A percentile compares a stretch with the other conserved stretches of the same genome.
phyloP scores from a whole-genome alignment of 2,113 vertebrate genomes.

The Pachypanchax playfairii region DNA sequence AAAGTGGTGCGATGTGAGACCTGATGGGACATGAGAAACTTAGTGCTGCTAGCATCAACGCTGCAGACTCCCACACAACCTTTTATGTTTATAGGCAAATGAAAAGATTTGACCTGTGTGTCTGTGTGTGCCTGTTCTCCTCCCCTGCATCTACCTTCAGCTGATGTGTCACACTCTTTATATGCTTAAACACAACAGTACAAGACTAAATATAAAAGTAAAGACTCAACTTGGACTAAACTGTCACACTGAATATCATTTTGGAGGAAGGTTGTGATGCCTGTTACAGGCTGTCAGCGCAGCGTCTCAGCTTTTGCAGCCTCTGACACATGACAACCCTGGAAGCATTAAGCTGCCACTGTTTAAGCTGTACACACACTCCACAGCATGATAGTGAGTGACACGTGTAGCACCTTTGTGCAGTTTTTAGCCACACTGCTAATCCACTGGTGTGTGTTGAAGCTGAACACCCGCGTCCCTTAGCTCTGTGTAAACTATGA shows the following conservation, averaged over 20 bases:
- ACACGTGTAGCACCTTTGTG: constrained; percentile 11
- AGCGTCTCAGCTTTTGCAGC: background rate
- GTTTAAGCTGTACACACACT: constrained; percentile 19
- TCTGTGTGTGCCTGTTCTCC: too few relatives aligned
- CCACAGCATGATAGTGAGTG: constrained; percentile 13
- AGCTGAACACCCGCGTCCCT: constrained; percentile 20
- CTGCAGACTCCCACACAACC: background rate
- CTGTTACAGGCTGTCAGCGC: background rate
- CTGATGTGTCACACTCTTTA: background rate
- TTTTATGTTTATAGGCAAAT: constrained; percentile 2
- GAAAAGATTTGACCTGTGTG: constrained; percentile 14
- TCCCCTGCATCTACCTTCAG: background rate
- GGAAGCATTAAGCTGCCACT: constrained; percentile 10
- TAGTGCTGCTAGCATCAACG: background rate
- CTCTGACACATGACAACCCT: constrained; percentile 8
- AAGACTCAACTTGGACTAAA: background rate
- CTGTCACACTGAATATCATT: background rate
- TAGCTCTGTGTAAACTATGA: constrained; percentile 56
- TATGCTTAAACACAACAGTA: background rate
- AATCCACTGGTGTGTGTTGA: constrained; percentile 28
- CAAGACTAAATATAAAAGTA: background rate
- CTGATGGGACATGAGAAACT: background rate
- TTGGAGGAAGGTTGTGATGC: background rate
- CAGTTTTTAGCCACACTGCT: constrained; percentile 15
- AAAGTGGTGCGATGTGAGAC: too few relatives aligned